A percentile compares a stretch with the other conserved stretches of the same genome.
phyloP scores from a whole-genome alignment of 2,888 invertebrate genomes.

The Apamea anceps region DNA sequence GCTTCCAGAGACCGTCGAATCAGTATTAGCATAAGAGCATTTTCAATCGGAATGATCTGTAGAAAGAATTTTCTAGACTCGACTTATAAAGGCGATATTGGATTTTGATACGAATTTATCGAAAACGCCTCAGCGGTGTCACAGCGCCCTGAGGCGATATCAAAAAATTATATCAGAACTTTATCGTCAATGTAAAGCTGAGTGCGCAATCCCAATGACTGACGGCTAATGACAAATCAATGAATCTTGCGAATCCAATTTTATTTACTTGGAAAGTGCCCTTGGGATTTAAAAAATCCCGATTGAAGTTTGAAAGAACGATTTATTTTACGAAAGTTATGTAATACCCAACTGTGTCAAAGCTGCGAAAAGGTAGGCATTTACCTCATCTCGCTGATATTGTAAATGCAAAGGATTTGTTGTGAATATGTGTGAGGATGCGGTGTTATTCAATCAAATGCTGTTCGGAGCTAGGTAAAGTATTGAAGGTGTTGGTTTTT shows the following conservation, averaged over 20 bases:
- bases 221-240: slow-evolving; percentile 68
- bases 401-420: slow-evolving; percentile 6
- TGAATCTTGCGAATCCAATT: slow-evolving; percentile 58
- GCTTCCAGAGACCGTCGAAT: slow-evolving; percentile 58
- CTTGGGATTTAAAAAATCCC: slow-evolving; percentile 49
- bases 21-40: slow-evolving; percentile 75
- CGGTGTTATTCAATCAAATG: neutral
- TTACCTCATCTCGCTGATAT: slow-evolving; percentile 6
- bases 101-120: slow-evolving; percentile 86
- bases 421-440: neutral
- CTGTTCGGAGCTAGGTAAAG: neutral
- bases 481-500: neutral
- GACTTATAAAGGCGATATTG: slow-evolving; percentile 80
- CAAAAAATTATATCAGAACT: slow-evolving; percentile 87
- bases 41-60: slow-evolving; percentile 77
- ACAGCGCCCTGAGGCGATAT: slow-evolving; percentile 80
- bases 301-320: slow-evolving; percentile 50
- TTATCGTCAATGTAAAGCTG: slow-evolving; percentile 80
- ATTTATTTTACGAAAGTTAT: slow-evolving; percentile 56
- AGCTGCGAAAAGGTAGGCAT: slow-evolving; percentile 19
- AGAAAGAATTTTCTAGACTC: slow-evolving; percentile 65
- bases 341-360: slow-evolving; percentile 4
- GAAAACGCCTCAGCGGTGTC: slow-evolving; percentile 79
- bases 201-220: slow-evolving; percentile 67
- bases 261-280: slow-evolving; percentile 48